Evolutionary conservation across 2,888 invertebrate species (phyloP), one percentile per base, ranked within the genome.

Genomic region (Ichneumoninae sp.): DNA sequence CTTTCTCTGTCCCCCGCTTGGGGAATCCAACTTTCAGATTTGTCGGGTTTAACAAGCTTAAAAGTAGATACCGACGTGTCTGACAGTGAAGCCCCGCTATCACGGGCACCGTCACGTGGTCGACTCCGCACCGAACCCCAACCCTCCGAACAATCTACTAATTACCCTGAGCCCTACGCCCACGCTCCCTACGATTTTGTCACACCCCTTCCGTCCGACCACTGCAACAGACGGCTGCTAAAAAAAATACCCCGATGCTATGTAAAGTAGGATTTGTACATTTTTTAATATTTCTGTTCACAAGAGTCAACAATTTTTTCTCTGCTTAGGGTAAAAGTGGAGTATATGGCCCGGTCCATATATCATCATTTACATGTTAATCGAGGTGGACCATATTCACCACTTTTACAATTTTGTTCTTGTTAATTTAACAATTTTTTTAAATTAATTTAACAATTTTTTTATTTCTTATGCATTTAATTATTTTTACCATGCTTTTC

Each of bases 11-110:
- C 76, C 50, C 71, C n/a, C 50, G 33, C 36, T 54, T 54, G 8
- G 19, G 6, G 74, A 74, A 74, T 63, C 22, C 57, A 77, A 57
- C 66, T 63, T 65, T 65, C 44, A 33, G 74, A 47, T 47, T 52
- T 74, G 57, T 75, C 75, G 65, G 69, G 69, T 80, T 71, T 83
- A 83, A 83, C 73, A 40, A 78, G 76, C 77, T 81, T 87, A 79
- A 85, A 85, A 26, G 30, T 63, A 83, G 85, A 78, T 82, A 88
- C 88, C 89, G 88, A 86, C 85, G 85, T 86, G 86, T 87, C 79
- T 81, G 87, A 88, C 87, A 87, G 86, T 57, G 90, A 90, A 90
- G 91, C 90, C 90, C 89, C 70, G 78, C 75, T 77, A 80, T 70
- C 68, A 84, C 74, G 80, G 52, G 69, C 82, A 76, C 50, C 82